phyloP scores from a whole-genome alignment of 1,140 invertebrate genomes.

The Caenorhabditis remanei region DNA sequence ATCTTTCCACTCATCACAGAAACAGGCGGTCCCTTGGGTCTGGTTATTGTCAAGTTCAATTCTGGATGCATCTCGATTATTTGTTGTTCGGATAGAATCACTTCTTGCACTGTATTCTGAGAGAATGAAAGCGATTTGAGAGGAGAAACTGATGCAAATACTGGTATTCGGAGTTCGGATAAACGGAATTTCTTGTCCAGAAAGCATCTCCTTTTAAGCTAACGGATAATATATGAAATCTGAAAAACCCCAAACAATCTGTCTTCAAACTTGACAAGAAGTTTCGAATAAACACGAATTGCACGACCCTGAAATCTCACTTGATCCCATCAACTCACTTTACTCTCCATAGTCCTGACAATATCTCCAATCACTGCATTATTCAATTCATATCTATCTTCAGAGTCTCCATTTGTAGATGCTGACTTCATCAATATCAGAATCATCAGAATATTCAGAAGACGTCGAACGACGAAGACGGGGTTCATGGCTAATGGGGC shows the following conservation, averaged over 20 bases:
- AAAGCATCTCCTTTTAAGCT: too few species aligned
- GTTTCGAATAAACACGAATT: too few species aligned
- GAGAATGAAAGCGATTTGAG: not conserved
- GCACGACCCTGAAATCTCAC: not conserved
- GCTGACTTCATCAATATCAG: not conserved
- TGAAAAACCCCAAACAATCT: too few species aligned
- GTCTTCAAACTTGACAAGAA: too few species aligned
- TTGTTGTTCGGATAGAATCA: not conserved
- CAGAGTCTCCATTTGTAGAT: not conserved
- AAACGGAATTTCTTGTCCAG: too few species aligned
- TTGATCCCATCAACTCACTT: not conserved
- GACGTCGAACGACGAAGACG: slow-evolving; percentile 2
- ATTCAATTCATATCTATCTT: slow-evolving; percentile 4
- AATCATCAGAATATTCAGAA: not conserved
- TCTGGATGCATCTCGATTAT: slow-evolving; percentile 26
- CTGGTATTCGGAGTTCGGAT: too few species aligned
- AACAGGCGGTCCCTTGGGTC: not conserved
- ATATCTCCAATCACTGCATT: slow-evolving; percentile 32
- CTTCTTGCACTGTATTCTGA: slow-evolving; percentile 29
- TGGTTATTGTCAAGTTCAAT: not conserved
- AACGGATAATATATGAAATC: too few species aligned
- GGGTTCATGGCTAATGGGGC: slow-evolving; percentile 42
- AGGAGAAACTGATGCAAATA: not conserved
- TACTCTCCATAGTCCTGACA: slow-evolving; percentile 21
- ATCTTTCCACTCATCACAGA: slow-evolving; percentile 34